phyloP scores from a whole-genome alignment of 2,888 invertebrate genomes.

The Pachycephus smyrnensis region DNA sequence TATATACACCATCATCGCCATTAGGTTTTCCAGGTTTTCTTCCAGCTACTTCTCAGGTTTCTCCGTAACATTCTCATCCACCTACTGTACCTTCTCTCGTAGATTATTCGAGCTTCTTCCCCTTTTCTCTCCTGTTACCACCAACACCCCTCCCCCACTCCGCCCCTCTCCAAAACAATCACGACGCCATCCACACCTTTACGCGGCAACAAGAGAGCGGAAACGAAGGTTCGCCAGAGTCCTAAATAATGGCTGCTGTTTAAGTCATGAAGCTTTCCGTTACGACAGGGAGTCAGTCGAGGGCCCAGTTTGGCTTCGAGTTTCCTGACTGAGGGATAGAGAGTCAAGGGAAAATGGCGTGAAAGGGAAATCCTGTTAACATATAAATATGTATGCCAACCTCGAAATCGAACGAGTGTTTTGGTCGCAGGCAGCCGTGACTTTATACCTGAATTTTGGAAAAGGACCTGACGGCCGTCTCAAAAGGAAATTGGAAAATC shows the following conservation, averaged over 20 bases:
- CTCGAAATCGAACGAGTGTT: constrained; percentile 13
- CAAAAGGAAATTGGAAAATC: neutral
- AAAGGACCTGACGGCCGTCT: neutral
- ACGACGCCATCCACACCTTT: neutral
- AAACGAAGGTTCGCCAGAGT: neutral
- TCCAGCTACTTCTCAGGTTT: neutral
- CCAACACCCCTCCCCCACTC: neutral
- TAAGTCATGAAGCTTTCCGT: constrained; percentile 26
- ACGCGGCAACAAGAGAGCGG: neutral
- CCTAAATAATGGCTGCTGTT: constrained; percentile 35
- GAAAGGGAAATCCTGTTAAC: constrained; percentile 33
- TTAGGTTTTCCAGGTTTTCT: neutral
- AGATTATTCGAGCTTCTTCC: neutral
- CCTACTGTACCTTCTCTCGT: neutral
- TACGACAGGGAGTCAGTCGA: neutral
- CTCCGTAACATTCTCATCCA: neutral
- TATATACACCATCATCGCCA: neutral
- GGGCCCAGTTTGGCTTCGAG: neutral
- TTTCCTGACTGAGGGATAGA: neutral
- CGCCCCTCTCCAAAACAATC: neutral
- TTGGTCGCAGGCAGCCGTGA: constrained; percentile 3
- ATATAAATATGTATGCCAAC: constrained; percentile 32
- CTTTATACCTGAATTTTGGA: constrained; percentile 6
- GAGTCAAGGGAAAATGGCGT: constrained; percentile 24
- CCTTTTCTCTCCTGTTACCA: neutral